A percentile compares a stretch with the other conserved stretches of the same genome.
phyloP scores from a whole-genome alignment of 2,797 vertebrate genomes.

The Calcarius lapponicus region DNA sequence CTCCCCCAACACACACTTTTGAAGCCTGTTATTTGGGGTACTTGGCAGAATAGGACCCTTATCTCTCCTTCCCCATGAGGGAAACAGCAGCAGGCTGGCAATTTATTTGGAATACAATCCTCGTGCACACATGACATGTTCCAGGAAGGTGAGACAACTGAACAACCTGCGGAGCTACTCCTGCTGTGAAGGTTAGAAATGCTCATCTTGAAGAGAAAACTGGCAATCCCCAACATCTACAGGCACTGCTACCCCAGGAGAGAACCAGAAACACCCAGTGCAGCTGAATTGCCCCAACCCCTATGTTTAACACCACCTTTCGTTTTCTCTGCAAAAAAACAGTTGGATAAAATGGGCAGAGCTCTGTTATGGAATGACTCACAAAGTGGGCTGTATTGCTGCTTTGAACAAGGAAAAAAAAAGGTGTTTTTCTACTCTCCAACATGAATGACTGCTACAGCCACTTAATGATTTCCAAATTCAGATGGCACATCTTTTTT shows the following conservation, averaged over 20 bases:
- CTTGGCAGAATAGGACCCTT: background rate
- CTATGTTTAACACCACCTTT: background rate
- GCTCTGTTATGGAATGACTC: background rate
- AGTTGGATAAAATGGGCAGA: background rate
- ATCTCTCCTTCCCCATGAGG: background rate
- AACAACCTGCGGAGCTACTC: background rate
- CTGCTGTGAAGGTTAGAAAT: background rate
- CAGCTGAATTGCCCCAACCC: background rate
- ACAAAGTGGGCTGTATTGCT: background rate
- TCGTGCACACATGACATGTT: background rate
- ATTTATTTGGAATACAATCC: background rate
- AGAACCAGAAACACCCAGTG: background rate
- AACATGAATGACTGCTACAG: background rate
- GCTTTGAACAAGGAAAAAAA: background rate
- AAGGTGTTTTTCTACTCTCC: background rate
- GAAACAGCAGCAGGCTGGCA: background rate
- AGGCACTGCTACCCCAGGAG: background rate
- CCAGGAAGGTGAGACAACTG: background rate
- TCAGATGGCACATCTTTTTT: background rate
- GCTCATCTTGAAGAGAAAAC: background rate
- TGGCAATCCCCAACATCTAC: background rate
- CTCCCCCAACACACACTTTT: background rate
- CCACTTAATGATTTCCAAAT: background rate
- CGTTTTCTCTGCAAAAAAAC: background rate
- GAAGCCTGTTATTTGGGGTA: background rate